phyloP scores from a whole-genome alignment of 2,113 vertebrate species.

The Stomatorhinus ivindoensis region DNA sequence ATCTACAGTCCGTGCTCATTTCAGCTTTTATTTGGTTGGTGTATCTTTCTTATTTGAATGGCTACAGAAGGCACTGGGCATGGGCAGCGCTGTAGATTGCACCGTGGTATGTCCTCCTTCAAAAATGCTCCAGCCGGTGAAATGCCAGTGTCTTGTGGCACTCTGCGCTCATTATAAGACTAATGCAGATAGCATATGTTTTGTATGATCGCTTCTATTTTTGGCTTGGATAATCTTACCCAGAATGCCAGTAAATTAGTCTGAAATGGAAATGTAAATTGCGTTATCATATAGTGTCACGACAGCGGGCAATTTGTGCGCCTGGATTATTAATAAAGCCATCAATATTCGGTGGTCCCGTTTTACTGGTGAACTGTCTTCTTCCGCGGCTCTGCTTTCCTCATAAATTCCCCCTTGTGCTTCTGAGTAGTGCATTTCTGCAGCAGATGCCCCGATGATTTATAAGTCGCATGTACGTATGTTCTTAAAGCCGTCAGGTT shows the following conservation, averaged over 20 bases:
- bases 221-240: not conserved
- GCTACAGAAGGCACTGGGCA: not conserved
- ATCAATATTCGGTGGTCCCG: not conserved
- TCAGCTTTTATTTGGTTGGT: not conserved
- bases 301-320: not conserved
- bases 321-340: not conserved
- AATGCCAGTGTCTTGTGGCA: not conserved
- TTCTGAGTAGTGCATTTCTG: not conserved
- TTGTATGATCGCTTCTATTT: not conserved
- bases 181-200: not conserved
- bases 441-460: not conserved
- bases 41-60: not conserved
- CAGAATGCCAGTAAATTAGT: not conserved
- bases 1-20: not conserved
- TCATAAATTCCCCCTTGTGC: not conserved
- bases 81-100: not conserved
- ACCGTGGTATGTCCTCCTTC: not conserved
- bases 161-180: not conserved
- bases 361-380: not conserved
- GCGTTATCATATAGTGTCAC: not conserved
- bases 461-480: not conserved
- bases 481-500: not conserved
- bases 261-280: slow-evolving; percentile 5
- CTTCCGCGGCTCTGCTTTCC: not conserved
- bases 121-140: not conserved